Percentiles rank a stretch among this genome's conserved stretches.
Evolutionary conservation across 2,797 vertebrate genomes (phyloP).

Genomic region (Siniperca undulata): DNA sequence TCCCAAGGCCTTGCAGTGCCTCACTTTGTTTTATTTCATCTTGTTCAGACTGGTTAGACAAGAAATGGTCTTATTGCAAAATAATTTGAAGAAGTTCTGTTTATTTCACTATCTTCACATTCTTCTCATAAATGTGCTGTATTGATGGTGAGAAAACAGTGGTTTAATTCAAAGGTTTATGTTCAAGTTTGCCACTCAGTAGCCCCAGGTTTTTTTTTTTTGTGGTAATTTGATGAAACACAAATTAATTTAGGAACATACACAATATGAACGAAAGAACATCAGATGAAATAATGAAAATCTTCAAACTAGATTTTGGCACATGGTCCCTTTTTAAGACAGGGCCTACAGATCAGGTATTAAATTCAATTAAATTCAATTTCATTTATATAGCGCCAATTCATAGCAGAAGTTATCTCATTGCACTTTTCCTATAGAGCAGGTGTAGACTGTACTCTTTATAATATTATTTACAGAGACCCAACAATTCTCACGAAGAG

Average conservation of each 20-base stretch:
- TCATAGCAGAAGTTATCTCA: no score
- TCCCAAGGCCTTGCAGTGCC: constrained; percentile 3
- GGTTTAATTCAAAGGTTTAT: neutral
- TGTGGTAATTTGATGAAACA: no score
- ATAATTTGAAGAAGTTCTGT: neutral
- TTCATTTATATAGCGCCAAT: no score
- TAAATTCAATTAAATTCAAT: neutral
- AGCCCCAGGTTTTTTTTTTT: no score
- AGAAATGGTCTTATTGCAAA: neutral
- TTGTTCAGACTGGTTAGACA: neutral
- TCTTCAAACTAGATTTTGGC: neutral
- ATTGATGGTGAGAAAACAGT: constrained; percentile 12
- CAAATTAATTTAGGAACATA: neutral
- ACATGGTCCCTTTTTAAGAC: no score
- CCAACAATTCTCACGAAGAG: no score
- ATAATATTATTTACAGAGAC: no score
- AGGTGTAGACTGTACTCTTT: no score
- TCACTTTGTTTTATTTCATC: neutral
- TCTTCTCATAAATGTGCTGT: neutral
- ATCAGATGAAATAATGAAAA: neutral
- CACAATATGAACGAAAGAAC: neutral
- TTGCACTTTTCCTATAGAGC: no score
- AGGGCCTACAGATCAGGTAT: no score
- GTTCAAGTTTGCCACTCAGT: constrained; percentile 6
- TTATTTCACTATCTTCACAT: constrained; percentile 8